Conservation (phyloP, 2,113 vertebrate genomes). For the Amblyornis subalaris region DNA sequence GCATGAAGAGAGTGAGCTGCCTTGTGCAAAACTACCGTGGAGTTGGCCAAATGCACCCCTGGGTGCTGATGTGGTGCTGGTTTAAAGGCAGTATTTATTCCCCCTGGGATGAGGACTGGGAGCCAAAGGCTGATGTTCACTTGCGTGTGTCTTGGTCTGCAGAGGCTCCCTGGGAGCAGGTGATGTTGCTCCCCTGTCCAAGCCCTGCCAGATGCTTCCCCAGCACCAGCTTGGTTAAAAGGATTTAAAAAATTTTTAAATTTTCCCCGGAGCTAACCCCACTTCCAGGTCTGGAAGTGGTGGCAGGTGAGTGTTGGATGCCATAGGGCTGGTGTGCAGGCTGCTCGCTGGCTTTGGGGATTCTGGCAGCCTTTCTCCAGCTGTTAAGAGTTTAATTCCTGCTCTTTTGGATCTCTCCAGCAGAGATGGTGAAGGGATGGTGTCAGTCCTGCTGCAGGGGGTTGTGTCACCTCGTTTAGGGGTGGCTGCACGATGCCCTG, state of each 20-base stretch:
- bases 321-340: fast-evolving
- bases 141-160: fast-evolving
- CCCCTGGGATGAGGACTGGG: not conserved
- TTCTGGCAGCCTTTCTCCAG: not conserved
- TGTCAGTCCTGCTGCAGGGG: fast-evolving
- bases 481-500: fast-evolving
- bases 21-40: fast-evolving
- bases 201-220: not conserved
- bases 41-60: not conserved
- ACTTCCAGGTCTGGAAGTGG: not conserved
- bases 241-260: fast-evolving
- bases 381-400: not conserved
- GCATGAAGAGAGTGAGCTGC: not conserved
- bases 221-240: not conserved
- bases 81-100: fast-evolving
- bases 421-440: not conserved
- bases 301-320: fast-evolving
- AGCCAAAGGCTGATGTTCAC: fast-evolving
- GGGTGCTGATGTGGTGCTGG: not conserved
- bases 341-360: not conserved
- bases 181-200: not conserved
- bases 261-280: no score
- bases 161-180: not conserved
- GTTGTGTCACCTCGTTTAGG: fast-evolving
- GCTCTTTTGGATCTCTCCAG: not conserved